These are phyloP conservation scores for Caenorhabditis sulstoni DNA, from an alignment of 2,888 invertebrate species.

Conservation along the genomic window DNA sequence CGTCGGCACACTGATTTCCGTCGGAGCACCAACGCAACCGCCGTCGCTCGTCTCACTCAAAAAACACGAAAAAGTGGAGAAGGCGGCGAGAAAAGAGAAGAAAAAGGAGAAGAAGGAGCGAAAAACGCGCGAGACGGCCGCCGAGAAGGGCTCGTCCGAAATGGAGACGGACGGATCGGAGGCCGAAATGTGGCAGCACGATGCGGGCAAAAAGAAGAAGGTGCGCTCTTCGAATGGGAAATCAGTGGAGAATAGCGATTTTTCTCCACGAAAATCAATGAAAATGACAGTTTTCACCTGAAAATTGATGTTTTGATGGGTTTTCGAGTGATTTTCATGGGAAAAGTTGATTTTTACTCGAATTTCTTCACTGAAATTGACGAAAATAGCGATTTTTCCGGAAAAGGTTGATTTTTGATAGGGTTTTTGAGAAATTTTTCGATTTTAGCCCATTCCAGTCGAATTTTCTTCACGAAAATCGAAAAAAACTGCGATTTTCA, in stretches of 20 bases:
- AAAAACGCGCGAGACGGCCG: slow-evolving; percentile 37
- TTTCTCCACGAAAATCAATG: too few relatives aligned
- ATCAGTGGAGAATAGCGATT: too few relatives aligned
- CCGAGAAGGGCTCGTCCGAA: slow-evolving; percentile 50
- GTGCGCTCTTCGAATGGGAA: slow-evolving; percentile 49
- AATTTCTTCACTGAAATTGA: too few relatives aligned
- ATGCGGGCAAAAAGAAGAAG: too few relatives aligned
- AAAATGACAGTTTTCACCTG: too few relatives aligned
- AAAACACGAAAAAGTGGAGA: slow-evolving; percentile 19
- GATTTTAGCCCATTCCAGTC: too few relatives aligned
- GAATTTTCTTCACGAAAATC: too few relatives aligned
- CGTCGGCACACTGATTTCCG: slow-evolving; percentile 49
- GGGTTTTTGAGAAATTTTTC: too few relatives aligned
- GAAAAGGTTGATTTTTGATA: too few relatives aligned
- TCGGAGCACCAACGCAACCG: slow-evolving; percentile 47
- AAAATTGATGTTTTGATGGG: slow-evolving; percentile 27
- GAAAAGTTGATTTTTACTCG: too few relatives aligned
- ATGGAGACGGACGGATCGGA: slow-evolving; percentile 71
- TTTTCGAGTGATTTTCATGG: slow-evolving; percentile 26
- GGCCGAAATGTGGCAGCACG: slow-evolving; percentile 68
- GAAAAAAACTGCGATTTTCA: too few relatives aligned
- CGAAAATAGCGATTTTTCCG: too few relatives aligned
- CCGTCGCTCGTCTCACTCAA: slow-evolving; percentile 5
- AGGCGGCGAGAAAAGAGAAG: slow-evolving; percentile 43
- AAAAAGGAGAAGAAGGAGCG: slow-evolving; percentile 56